Percentiles rank a stretch among this genome's conserved stretches.
phyloP scores from a whole-genome alignment of 2,888 invertebrate species.

The Drosophila percnosoma region DNA sequence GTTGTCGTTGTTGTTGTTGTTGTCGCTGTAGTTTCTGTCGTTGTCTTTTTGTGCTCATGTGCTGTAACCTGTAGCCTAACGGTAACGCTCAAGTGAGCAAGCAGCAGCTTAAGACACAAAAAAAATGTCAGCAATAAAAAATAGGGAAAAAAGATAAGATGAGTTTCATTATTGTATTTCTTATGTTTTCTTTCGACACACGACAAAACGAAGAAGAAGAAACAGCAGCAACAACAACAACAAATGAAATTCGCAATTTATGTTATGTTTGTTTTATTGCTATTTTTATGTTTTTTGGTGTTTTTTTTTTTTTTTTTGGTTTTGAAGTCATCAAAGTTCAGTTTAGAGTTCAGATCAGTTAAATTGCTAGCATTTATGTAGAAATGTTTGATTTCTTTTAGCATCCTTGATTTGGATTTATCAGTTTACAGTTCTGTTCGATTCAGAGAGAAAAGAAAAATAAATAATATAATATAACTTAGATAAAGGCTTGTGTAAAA shows the following conservation, averaged over 20 bases:
- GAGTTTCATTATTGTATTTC: constrained; percentile 31
- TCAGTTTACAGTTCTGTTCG: background rate
- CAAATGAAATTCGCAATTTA: constrained; percentile 75
- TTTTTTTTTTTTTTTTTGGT: constrained; percentile 6
- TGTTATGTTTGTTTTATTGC: constrained; percentile 63
- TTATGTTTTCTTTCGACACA: constrained; percentile 28
- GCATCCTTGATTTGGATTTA: background rate
- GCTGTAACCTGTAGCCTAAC: constrained; percentile 69
- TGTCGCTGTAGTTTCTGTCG: no score
- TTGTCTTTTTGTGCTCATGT: constrained; percentile 43
- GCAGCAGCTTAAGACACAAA: constrained; percentile 54
- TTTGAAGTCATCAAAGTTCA: constrained; percentile 26
- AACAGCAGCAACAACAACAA: constrained; percentile 16
- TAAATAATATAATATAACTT: background rate
- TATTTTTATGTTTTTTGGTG: constrained; percentile 17
- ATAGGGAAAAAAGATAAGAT: background rate
- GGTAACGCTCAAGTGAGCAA: constrained; percentile 69
- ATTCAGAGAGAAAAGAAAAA: background rate
- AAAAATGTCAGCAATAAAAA: constrained; percentile 20
- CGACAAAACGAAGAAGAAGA: constrained; percentile 44
- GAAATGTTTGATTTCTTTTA: background rate
- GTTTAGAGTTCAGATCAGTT: constrained; percentile 33
- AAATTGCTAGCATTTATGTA: constrained; percentile 1
- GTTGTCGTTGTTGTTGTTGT: constrained; percentile 17
- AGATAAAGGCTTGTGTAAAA: background rate